These are phyloP conservation scores for Argyresthia albistria DNA, from an alignment of 2,888 invertebrate genomes.

Conservation along the genomic window DNA sequence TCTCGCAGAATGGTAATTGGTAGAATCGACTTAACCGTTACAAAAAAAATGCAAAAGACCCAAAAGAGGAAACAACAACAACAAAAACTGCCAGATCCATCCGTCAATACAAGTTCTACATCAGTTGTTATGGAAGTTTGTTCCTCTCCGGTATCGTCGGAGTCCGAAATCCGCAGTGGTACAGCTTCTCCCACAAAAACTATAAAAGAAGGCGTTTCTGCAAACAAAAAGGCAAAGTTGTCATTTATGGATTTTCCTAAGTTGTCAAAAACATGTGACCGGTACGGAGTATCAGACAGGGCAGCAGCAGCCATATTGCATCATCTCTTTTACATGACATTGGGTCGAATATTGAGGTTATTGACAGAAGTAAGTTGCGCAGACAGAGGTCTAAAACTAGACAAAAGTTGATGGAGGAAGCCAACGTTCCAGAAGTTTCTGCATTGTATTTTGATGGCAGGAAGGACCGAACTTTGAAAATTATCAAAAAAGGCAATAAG, in stretches of 20 bases:
- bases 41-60: conserved; percentile 7
- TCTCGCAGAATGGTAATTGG: conserved; percentile 9
- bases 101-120: background rate
- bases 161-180: background rate
- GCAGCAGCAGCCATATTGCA: conserved; percentile 12
- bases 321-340: conserved; percentile 11
- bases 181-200: background rate
- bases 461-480: conserved; percentile 9
- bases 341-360: conserved; percentile 5
- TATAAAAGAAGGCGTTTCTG: background rate
- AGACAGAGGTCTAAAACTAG: conserved; percentile 6
- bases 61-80: conserved; percentile 8
- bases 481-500: conserved; percentile 12
- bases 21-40: conserved; percentile 7
- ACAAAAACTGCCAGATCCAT: conserved; percentile 5
- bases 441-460: conserved; percentile 17
- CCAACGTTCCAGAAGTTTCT: conserved; percentile 4
- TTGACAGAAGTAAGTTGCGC: conserved; percentile 12
- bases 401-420: background rate
- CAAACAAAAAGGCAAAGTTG: background rate
- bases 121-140: background rate
- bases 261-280: conserved; percentile 11
- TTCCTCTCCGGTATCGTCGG: background rate
- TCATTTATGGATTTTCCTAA: conserved; percentile 5
- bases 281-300: conserved; percentile 15